A percentile compares a stretch with the other conserved stretches of the same genome.
Conservation (phyloP, 2,888 invertebrate species). For the Melanophora roralis region DNA sequence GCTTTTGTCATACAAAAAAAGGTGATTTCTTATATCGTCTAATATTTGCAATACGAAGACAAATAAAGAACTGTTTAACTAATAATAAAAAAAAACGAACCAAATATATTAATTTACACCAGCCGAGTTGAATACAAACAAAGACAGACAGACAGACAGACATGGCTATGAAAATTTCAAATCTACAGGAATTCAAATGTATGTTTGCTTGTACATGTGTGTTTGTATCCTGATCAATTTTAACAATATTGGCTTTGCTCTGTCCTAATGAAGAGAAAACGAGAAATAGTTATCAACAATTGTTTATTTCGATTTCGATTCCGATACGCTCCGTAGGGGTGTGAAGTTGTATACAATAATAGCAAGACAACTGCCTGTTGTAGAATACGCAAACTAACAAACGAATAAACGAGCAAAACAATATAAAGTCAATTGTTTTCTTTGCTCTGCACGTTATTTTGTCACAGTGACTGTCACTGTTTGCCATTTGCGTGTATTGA, state of each 20-base stretch:
- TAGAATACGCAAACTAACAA: background rate
- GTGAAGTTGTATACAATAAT: constrained; percentile 53
- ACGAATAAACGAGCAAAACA: background rate
- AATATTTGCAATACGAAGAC: constrained; percentile 10
- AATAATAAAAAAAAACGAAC: background rate
- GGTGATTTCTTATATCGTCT: constrained; percentile 31
- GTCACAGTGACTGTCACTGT: constrained; percentile 1
- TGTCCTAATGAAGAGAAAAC: constrained; percentile 56
- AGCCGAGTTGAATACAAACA: constrained; percentile 16
- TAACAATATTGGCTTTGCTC: constrained; percentile 37
- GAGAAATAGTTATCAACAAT: constrained; percentile 55
- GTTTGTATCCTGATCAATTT: constrained; percentile 25
- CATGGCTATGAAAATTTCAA: constrained; percentile 43
- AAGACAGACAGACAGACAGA: background rate
- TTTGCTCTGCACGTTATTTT: constrained; percentile 26
- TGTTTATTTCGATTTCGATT: constrained; percentile 25
- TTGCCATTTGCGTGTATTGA: constrained; percentile 1
- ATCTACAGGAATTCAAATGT: constrained; percentile 24
- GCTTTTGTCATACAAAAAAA: constrained; percentile 24
- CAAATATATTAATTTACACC: constrained; percentile 53
- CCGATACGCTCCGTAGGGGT: constrained; percentile 53
- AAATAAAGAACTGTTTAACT: background rate
- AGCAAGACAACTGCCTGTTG: constrained; percentile 25
- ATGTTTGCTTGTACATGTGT: background rate
- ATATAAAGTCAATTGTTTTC: constrained; percentile 18